Conservation (phyloP, 2,888 invertebrate species). For the Limnephilus rhombicus region DNA sequence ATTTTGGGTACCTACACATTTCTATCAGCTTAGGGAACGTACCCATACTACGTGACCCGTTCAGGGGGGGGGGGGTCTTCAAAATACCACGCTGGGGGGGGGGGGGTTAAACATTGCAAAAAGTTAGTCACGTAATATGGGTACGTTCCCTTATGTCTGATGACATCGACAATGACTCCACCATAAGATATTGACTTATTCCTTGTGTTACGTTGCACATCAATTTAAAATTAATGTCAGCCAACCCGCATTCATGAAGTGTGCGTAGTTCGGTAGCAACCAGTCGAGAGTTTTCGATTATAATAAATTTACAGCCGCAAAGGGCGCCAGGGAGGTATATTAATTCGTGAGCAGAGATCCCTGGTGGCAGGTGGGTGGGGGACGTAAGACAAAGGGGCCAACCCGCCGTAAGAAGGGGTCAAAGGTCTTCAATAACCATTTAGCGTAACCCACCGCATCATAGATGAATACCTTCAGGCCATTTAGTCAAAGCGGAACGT, state of each 20-base stretch:
- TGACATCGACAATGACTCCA: background rate
- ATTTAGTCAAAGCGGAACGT: slow-evolving; percentile 38
- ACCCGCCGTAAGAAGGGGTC: slow-evolving; percentile 19
- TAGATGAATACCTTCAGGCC: slow-evolving; percentile 32
- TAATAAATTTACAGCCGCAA: background rate
- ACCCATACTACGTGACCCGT: too few relatives aligned
- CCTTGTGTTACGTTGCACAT: background rate
- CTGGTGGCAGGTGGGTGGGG: background rate
- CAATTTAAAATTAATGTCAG: background rate
- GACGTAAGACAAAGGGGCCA: slow-evolving; percentile 11
- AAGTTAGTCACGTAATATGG: too few relatives aligned
- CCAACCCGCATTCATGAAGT: background rate
- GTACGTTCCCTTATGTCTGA: too few relatives aligned
- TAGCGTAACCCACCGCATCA: slow-evolving; percentile 24
- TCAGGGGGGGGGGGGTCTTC: too few relatives aligned
- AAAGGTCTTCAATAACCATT: slow-evolving; percentile 45
- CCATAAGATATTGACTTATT: background rate
- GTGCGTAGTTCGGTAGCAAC: background rate
- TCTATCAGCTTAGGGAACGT: background rate
- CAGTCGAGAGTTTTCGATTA: background rate
- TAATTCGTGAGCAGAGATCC: slow-evolving; percentile 35
- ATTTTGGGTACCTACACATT: background rate
- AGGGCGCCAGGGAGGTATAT: slow-evolving; percentile 40
- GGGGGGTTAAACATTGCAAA: too few relatives aligned
- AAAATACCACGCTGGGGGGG: too few relatives aligned